These are phyloP conservation scores for Phylloscopus trochiloides DNA, from an alignment of 2,113 vertebrate genomes.

Conservation along the genomic window DNA sequence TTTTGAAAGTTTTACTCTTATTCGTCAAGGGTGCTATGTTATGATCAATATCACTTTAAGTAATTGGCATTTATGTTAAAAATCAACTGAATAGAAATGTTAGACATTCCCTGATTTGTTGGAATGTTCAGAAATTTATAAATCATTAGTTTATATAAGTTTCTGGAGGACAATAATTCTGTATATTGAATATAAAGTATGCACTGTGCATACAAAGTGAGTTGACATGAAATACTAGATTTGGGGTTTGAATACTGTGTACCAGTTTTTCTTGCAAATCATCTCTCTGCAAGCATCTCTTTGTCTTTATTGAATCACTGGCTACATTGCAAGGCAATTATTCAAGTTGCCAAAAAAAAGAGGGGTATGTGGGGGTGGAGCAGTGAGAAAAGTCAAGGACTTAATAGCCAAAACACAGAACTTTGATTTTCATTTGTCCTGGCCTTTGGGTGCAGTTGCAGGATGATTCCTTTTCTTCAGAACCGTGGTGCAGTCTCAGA, in stretches of 20 bases:
- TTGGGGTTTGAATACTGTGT: neutral
- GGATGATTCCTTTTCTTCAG: neutral
- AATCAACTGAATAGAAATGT: neutral
- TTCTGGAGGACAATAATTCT: neutral
- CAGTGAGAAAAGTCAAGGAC: neutral
- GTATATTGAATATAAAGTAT: neutral
- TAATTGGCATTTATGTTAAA: constrained; percentile 13
- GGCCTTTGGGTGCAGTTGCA: neutral
- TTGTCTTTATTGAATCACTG: neutral
- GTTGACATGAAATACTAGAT: neutral
- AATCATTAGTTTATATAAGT: neutral
- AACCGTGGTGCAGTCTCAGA: neutral
- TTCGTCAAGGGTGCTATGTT: neutral
- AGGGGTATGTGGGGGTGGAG: fast-evolving
- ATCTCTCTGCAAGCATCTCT: neutral
- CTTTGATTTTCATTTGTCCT: neutral
- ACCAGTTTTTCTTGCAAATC: neutral
- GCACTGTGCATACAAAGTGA: neutral
- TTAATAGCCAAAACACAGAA: neutral
- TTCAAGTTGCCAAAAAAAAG: neutral
- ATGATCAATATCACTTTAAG: constrained; percentile 2
- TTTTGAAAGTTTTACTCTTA: constrained; percentile 10
- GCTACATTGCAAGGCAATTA: neutral
- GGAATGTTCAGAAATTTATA: neutral
- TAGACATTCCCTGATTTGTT: neutral